phyloP scores from a whole-genome alignment of 1,140 invertebrate genomes.

The Antheraea pernyi region DNA sequence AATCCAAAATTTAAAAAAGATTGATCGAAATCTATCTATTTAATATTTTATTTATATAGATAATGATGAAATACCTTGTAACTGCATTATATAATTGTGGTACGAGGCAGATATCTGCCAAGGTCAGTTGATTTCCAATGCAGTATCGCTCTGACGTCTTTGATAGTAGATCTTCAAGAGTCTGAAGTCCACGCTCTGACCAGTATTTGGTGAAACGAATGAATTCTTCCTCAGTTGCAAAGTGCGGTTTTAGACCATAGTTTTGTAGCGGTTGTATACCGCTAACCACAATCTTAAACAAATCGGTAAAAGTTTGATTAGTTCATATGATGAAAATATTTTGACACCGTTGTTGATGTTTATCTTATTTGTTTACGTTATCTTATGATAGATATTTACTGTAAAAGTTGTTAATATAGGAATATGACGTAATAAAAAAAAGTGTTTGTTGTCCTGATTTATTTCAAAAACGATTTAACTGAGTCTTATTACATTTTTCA shows the following conservation, averaged over 20 bases:
- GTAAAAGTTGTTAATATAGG: too few species aligned
- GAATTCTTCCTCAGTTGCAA: constrained; percentile 86
- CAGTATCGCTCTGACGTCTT: constrained; percentile 93
- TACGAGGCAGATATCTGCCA: constrained; percentile 96
- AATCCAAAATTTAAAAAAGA: too few species aligned
- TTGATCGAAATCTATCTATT: too few species aligned
- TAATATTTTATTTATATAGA: too few species aligned
- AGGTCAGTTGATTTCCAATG: constrained; percentile 93
- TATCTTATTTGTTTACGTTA: too few species aligned
- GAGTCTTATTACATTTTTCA: too few species aligned
- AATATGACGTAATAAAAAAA: too few species aligned
- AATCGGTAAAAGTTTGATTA: not conserved
- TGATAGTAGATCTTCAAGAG: constrained; percentile 91
- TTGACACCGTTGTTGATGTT: too few species aligned
- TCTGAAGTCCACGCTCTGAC: constrained; percentile 92
- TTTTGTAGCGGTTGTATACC: constrained; percentile 98
- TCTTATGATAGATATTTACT: too few species aligned
- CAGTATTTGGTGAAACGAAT: constrained; percentile 91
- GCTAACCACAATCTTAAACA: constrained; percentile 85
- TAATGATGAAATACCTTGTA: constrained; percentile 58
- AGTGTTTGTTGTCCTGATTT: too few species aligned
- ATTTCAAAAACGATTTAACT: too few species aligned
- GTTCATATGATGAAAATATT: too few species aligned
- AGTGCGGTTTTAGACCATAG: constrained; percentile 87
- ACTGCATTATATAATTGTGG: constrained; percentile 94